Base-by-base conservation (phyloP, 2,888 invertebrate species). In the Anoncus sp. region DNA sequence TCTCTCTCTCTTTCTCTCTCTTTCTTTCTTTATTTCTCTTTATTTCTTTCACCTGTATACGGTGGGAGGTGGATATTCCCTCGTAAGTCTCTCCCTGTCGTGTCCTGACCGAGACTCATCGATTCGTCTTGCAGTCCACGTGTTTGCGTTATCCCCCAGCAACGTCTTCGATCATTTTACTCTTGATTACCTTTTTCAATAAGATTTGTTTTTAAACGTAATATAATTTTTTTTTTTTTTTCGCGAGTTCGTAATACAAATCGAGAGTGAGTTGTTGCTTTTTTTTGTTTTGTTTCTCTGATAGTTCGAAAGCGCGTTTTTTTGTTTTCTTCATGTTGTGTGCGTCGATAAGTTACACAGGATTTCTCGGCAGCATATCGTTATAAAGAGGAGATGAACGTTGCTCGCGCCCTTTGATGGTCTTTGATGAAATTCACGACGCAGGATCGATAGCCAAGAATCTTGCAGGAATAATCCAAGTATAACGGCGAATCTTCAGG, bases 91-190 rank as follows among this genome's bases (percentile, higher is more conserved):
- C 51, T 43, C 69, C 47, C 76, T 77, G 75, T 66, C 77, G 49
- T 75, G 27, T 47, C 63, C 69, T 47, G 31, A 45, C 73, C 69
- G 70, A 74, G 66, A 49, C 74, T 53, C 69, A 69, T 63, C 65
- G 71, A 65, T 76, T 77, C 79, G 75, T 66, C 75, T 62, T 66
- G 60, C 47, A 66, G 72, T 63, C 79, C 76, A 75, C 79, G 75
- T 75, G 79, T 72, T 75, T 53, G 76, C 76, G 67, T 18, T 72
- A 66, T 49, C 49, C 65, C n/a, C 63, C 27, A 16, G 14, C 38
- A 16, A 18, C 14, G 7, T 38, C 22, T 38, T 45, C 62, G 59
- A 49, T 35, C 59, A 24, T 24, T 53, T 24, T 27, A 27, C 24
- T 49, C 40, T 40, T 3, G 51, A 40, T 60, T 27, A 1, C 38